Base-by-base conservation (phyloP, 1,140 invertebrate genomes). In the Phocides pigmalion region DNA sequence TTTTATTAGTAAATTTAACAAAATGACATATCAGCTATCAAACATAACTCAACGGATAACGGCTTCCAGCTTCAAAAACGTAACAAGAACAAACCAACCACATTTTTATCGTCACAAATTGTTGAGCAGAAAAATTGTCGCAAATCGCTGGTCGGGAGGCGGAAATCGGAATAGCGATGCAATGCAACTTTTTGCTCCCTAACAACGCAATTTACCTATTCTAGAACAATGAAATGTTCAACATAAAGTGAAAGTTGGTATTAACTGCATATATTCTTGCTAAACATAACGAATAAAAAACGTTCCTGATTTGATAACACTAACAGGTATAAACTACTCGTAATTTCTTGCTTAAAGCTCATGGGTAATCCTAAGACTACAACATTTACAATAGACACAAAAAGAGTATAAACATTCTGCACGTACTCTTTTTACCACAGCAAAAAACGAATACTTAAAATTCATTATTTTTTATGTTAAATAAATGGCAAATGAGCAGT, bases 181-280 rank as follows among this genome's bases (percentile, higher is more conserved):
- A 46, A 59, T 59, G 41, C 16, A n/a, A 46, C 54, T 59, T 59
- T 59, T 58, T 58, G 54, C 54, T 58, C 54, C 54, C 41, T 58
- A 58, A 58, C 54, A 58, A 58, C 22, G 54, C 54, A 58, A 58
- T 58, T 58, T 46, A 46, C 41, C 25, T 58, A 58, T 58, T 46
- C 41, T 58, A 58, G 54, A 58, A 58, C 53, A 58, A 58, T 58
- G 39, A 58, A 58, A 44, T 58, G 53, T 58, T 58, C 20, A 44
- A 44, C 53, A 58, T 58, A 14, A 58, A 44, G 53, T 58, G 53
- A 58, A 58, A 58, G 53, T 42, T 11, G 15, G 20, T 28, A 17
- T 32, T 20, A 17, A 22, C 12, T 44, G 32, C 53, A 58, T 28
- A n/a, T n/a, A 16, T 58, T 42, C 39, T 58, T 58, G 39, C 14